Evolutionary conservation across 2,888 invertebrate genomes (phyloP).

Genomic region (Bellardia pandia): DNA sequence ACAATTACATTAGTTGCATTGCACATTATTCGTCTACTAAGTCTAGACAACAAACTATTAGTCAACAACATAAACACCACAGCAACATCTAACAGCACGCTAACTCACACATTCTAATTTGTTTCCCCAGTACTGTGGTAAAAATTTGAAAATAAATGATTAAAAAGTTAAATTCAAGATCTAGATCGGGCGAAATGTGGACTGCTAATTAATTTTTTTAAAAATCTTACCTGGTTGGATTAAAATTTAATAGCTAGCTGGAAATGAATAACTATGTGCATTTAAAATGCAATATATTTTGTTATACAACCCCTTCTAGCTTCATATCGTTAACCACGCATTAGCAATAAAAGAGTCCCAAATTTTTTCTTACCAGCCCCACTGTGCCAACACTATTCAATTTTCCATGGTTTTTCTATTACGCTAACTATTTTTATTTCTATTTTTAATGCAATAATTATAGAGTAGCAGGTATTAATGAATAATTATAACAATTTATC

Average conservation of each 20-base stretch:
- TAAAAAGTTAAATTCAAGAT: not conserved
- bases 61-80: not conserved
- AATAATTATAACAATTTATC: conserved; percentile 67
- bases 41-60: conserved; percentile 55
- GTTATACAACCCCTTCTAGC: no score
- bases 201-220: no score
- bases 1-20: conserved; percentile 1
- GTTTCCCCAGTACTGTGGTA: not conserved
- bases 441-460: conserved; percentile 59
- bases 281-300: no score
- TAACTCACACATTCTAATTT: not conserved
- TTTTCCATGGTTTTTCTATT: not conserved
- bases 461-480: conserved; percentile 48
- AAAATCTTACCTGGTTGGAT: no score
- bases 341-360: no score
- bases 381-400: not conserved
- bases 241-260: no score
- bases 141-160: not conserved
- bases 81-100: not conserved
- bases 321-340: no score
- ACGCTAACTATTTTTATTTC: not conserved
- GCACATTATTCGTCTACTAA: conserved; percentile 1
- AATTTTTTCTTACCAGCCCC: not conserved
- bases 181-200: no score
- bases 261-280: no score